Evolutionary conservation across 2,113 vertebrate species (phyloP).

Genomic region (Passerina amoena): DNA sequence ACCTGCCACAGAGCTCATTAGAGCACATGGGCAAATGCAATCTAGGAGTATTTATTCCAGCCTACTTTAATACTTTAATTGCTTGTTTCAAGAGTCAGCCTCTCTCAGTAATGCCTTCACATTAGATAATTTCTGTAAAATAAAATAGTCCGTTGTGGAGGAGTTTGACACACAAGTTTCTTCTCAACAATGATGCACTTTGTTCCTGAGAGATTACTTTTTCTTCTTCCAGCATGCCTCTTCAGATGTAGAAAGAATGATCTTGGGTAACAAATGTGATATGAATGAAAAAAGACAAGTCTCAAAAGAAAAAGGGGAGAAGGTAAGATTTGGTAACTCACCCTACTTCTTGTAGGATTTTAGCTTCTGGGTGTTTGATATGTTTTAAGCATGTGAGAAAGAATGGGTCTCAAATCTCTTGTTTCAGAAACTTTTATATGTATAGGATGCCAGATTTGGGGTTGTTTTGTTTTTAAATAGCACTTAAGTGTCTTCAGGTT

Average conservation of each 20-base stretch:
- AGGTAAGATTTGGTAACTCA: conserved; percentile 74
- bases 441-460: neutral
- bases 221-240: conserved; percentile 86
- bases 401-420: neutral
- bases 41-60: neutral
- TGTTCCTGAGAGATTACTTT: neutral
- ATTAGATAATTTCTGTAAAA: neutral
- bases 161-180: neutral
- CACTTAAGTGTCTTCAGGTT: neutral
- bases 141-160: neutral
- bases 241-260: conserved; percentile 96
- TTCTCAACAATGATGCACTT: neutral
- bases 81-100: neutral
- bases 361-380: neutral
- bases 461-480: neutral
- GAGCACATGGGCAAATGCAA: neutral
- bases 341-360: neutral
- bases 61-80: neutral
- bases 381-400: neutral
- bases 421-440: neutral
- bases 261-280: conserved; percentile 97
- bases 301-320: conserved; percentile 95
- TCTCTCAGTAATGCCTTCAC: neutral
- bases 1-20: neutral
- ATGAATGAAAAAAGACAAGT: conserved; percentile 98